Conservation (phyloP, 2,888 invertebrate species). For the Phlogophora meticulosa region DNA sequence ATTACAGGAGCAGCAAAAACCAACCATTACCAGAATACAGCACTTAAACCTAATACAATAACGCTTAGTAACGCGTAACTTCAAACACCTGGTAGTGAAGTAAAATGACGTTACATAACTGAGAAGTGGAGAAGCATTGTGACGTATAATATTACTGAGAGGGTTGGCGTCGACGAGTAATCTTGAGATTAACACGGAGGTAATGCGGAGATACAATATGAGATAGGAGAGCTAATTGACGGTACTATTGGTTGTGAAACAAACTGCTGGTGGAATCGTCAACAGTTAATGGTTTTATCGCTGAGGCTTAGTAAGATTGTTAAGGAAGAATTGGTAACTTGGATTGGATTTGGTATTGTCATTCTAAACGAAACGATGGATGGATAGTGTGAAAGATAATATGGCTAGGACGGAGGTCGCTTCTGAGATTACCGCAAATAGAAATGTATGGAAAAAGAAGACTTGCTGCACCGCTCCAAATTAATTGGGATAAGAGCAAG, state of each 20-base stretch:
- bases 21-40: constrained; percentile 11
- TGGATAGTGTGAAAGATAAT: too few species aligned
- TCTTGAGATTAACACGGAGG: constrained; percentile 52
- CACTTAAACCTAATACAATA: constrained; percentile 47
- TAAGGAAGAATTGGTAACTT: not conserved
- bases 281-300: constrained; percentile 17
- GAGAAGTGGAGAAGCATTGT: constrained; percentile 25
- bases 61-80: constrained; percentile 26
- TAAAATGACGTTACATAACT: constrained; percentile 33
- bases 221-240: constrained; percentile 45
- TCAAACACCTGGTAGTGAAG: constrained; percentile 35
- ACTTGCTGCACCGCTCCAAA: too few species aligned
- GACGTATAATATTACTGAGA: constrained; percentile 46
- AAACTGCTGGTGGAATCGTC: constrained; percentile 11
- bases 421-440: too few species aligned
- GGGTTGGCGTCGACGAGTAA: constrained; percentile 49
- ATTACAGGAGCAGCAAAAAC: not conserved
- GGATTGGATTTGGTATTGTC: not conserved
- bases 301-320: not conserved
- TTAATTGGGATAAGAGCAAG: too few species aligned
- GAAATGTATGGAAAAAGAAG: too few species aligned
- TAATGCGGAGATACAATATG: constrained; percentile 45
- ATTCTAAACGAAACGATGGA: too few species aligned
- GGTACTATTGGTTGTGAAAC: constrained; percentile 35
- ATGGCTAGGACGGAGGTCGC: too few species aligned